These are phyloP conservation scores for Puma concolor DNA, from an alignment of 2,113 vertebrate genomes.

Conservation along the genomic window DNA sequence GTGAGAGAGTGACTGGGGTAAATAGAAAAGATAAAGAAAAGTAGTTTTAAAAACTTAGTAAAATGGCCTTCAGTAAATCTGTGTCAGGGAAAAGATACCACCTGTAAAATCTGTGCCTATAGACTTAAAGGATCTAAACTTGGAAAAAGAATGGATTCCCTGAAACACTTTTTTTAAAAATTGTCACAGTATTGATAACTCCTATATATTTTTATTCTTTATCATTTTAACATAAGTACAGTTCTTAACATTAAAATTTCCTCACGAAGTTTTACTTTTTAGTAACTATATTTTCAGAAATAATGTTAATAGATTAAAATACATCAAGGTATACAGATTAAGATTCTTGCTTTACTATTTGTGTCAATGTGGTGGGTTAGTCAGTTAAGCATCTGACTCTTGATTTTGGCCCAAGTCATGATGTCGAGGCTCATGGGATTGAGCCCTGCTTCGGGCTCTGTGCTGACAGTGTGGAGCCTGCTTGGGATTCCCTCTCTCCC, in stretches of 20 bases:
- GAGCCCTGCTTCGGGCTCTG: too few relatives aligned
- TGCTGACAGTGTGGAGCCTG: too few relatives aligned
- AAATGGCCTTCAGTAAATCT: neutral
- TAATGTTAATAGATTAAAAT: neutral
- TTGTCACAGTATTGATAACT: neutral
- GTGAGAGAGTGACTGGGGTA: neutral
- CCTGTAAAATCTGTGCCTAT: neutral
- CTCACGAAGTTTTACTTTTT: neutral
- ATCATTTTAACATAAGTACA: neutral
- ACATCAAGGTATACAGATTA: neutral
- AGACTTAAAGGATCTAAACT: neutral
- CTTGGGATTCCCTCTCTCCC: too few relatives aligned
- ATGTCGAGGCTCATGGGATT: too few relatives aligned
- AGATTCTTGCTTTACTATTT: conserved; percentile 2
- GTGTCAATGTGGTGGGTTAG: neutral
- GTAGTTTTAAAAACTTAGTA: neutral
- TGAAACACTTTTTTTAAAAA: neutral
- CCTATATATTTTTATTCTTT: neutral
- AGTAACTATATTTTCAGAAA: neutral
- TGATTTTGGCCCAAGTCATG: too few relatives aligned
- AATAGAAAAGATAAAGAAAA: neutral
- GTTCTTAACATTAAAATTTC: neutral
- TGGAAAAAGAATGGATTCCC: neutral
- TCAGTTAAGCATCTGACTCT: too few relatives aligned
- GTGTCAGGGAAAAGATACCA: neutral